These are phyloP conservation scores for Cebidichthys violaceus DNA, from an alignment of 2,113 vertebrate species.

Conservation along the genomic window DNA sequence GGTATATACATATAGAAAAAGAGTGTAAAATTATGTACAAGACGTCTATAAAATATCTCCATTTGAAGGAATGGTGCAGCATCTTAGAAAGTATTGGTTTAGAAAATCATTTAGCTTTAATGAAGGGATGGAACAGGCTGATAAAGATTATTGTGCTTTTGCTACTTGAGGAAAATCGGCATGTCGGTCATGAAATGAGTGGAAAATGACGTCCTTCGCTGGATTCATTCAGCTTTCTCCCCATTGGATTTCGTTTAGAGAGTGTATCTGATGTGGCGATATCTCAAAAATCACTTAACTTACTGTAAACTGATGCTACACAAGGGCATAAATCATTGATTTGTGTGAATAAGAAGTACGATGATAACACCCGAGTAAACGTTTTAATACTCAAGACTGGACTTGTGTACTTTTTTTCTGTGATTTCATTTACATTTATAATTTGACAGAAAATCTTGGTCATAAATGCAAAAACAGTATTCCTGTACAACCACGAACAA, in stretches of 20 bases:
- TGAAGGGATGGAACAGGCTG: neutral
- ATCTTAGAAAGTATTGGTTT: neutral
- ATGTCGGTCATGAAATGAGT: neutral
- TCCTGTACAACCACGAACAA: neutral
- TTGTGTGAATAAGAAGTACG: neutral
- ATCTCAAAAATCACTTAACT: neutral
- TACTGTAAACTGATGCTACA: too few species aligned
- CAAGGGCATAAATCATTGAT: neutral
- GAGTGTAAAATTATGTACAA: neutral
- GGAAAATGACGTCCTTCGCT: neutral
- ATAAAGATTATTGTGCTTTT: neutral
- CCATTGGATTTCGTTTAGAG: neutral
- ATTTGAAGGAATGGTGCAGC: neutral
- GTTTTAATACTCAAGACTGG: neutral
- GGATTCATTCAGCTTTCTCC: neutral
- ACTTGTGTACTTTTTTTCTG: too few species aligned
- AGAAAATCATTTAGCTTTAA: neutral
- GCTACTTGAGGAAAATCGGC: neutral
- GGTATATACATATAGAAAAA: neutral
- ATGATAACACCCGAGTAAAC: neutral
- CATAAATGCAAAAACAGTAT: neutral
- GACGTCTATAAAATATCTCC: neutral
- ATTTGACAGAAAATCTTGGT: neutral
- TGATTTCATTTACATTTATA: neutral
- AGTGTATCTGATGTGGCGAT: neutral